phyloP scores from a whole-genome alignment of 2,113 vertebrate genomes.

The Upupa epops region DNA sequence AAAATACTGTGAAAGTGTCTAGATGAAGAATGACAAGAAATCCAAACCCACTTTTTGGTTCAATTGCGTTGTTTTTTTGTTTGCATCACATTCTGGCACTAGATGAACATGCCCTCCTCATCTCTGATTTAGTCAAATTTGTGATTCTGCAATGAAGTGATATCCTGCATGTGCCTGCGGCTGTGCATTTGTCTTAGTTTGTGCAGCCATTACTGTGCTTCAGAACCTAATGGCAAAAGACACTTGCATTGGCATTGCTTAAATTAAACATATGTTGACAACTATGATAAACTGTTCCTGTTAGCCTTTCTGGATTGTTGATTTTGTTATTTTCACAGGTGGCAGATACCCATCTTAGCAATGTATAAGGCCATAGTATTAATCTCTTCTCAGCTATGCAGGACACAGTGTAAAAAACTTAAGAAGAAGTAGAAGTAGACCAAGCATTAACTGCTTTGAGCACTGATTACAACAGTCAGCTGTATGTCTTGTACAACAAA shows the following conservation, averaged over 20 bases:
- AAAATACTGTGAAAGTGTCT: background rate
- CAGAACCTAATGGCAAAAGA: background rate
- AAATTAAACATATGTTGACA: background rate
- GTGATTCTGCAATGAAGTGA: background rate
- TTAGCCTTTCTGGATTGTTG: background rate
- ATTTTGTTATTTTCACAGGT: background rate
- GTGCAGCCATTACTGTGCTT: background rate
- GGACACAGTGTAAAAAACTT: background rate
- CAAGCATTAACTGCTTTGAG: background rate
- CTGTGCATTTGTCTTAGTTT: background rate
- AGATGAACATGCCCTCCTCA: background rate
- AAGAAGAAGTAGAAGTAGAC: fast-evolving
- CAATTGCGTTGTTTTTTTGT: background rate
- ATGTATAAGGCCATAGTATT: background rate
- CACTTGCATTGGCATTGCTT: background rate
- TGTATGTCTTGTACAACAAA: background rate
- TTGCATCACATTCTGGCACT: background rate
- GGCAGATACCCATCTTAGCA: background rate
- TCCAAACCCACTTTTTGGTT: no score
- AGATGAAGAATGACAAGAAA: background rate
- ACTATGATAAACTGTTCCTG: fast-evolving
- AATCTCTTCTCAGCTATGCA: background rate
- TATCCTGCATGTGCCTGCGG: background rate
- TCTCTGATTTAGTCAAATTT: background rate
- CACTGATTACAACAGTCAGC: background rate